Percentiles rank a stretch among this genome's conserved stretches.
Conservation (phyloP, 2,888 invertebrate genomes). For the Spialia ferax region DNA sequence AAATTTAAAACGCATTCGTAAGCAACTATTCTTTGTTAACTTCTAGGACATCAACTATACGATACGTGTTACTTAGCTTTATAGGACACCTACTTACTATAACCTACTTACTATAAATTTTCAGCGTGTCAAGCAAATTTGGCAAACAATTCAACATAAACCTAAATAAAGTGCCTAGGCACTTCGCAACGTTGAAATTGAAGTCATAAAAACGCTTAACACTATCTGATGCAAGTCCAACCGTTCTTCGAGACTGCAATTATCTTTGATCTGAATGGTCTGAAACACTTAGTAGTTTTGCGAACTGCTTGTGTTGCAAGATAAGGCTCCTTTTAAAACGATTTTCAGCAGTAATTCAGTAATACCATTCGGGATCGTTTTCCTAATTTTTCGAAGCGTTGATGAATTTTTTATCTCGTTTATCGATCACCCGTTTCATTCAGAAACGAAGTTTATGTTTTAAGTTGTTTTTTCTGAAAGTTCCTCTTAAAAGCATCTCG, state of each 20-base stretch:
- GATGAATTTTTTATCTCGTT: slow-evolving; percentile 13
- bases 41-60: no score
- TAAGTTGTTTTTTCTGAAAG: no score
- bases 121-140: background rate
- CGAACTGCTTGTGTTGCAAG: slow-evolving; percentile 32
- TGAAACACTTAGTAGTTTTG: slow-evolving; percentile 36
- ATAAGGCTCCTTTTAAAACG: slow-evolving; percentile 33
- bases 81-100: no score
- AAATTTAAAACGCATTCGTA: no score
- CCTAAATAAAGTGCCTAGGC: background rate
- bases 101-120: background rate
- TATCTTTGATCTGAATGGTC: slow-evolving; percentile 35
- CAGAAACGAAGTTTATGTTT: no score
- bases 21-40: no score
- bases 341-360: slow-evolving; percentile 23
- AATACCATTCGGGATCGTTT: slow-evolving; percentile 10
- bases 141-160: background rate
- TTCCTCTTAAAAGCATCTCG: no score
- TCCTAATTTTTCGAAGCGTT: slow-evolving; percentile 13
- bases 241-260: slow-evolving; percentile 26
- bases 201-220: slow-evolving; percentile 14
- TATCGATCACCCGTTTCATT: slow-evolving; percentile 15
- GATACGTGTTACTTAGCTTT: background rate
- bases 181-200: background rate
- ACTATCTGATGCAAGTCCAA: background rate